Conservation (phyloP, 1,140 invertebrate species). For the Arion vulgaris region DNA sequence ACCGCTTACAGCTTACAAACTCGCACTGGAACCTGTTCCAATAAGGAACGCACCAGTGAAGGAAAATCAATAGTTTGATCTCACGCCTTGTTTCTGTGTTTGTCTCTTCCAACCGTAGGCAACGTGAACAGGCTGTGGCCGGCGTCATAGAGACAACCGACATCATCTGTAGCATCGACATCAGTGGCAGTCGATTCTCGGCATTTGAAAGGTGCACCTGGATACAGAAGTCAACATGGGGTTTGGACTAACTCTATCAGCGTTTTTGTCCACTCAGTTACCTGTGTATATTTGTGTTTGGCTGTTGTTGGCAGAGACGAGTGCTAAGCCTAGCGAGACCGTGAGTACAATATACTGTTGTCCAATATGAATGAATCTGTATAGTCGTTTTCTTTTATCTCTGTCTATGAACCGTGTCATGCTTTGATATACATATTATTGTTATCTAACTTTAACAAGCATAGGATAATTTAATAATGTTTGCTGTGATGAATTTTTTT, state of each 20-base stretch:
- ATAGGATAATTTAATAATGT: too few species aligned
- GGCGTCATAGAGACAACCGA: not conserved
- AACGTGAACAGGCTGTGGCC: not conserved
- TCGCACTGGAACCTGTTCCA: not conserved
- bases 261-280: not conserved
- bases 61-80: slow-evolving; percentile 5
- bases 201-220: not conserved
- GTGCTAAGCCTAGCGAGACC: not conserved
- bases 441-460: too few species aligned
- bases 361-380: too few species aligned
- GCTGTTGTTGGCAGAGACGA: not conserved
- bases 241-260: not conserved
- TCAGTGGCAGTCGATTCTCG: not conserved
- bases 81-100: not conserved
- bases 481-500: too few species aligned
- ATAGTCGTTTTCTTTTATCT: too few species aligned
- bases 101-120: slow-evolving; percentile 1
- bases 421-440: too few species aligned
- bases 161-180: not conserved
- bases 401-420: too few species aligned
- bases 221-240: not conserved
- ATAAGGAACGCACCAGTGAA: not conserved
- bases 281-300: not conserved
- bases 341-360: not conserved
- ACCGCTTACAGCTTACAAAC: not conserved